These are phyloP conservation scores for Dermochelys coriacea DNA, from an alignment of 2,797 vertebrate genomes.

Conservation along the genomic window DNA sequence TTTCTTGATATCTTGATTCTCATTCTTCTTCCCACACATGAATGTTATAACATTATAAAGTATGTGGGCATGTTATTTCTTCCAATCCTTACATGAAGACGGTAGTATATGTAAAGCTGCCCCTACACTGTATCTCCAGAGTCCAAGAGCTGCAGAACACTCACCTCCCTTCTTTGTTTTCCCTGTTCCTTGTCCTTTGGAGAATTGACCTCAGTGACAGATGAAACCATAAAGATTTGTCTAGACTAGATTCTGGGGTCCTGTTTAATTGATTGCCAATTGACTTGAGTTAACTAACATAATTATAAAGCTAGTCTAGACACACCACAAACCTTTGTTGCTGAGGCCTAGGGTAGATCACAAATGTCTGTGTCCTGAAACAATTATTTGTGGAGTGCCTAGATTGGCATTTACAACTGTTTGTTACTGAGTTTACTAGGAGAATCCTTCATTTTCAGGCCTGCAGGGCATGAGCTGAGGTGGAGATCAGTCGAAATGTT, in stretches of 20 bases:
- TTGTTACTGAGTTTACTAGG: neutral
- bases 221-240: slow-evolving; percentile 16
- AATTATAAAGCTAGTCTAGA: neutral
- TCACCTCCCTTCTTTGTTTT: neutral
- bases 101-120: neutral
- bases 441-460: too few species aligned
- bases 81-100: slow-evolving; percentile 12
- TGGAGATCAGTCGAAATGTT: too few species aligned
- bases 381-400: neutral
- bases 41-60: slow-evolving; percentile 36
- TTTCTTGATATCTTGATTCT: neutral
- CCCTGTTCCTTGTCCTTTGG: neutral
- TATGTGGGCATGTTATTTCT: neutral
- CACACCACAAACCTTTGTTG: slow-evolving; percentile 2
- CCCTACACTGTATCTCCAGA: neutral
- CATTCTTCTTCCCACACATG: neutral
- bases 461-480: too few species aligned
- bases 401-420: slow-evolving; percentile 9
- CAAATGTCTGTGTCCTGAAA: neutral
- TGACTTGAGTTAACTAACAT: neutral
- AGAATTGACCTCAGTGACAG: neutral
- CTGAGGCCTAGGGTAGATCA: neutral
- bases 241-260: slow-evolving; percentile 18
- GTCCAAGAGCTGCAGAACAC: neutral
- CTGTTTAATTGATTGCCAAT: neutral